Evolutionary conservation across 1,140 invertebrate genomes (phyloP), one percentile per base, ranked within the genome.

Genomic region (Camponotus floridanus): DNA sequence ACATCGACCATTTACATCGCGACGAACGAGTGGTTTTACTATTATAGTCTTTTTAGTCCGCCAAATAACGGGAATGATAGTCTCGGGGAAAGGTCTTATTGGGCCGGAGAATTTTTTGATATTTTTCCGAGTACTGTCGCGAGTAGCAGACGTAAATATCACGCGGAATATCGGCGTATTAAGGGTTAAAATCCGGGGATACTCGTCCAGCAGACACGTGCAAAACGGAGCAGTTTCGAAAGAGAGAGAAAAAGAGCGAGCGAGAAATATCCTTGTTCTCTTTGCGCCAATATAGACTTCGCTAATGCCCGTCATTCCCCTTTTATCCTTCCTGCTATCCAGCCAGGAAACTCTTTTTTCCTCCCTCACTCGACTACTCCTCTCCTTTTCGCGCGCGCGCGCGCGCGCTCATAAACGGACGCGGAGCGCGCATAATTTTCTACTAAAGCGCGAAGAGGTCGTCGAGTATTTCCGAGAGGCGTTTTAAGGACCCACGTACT

Each of bases 371-470:
- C 61, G 21, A 64, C 36, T 55, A 84, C 87, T 87, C 90, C 86
- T 51, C 48, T 51, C 48, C 18, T 18, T 51, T 15, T 51, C n/a
- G n/a, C 45, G 11, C 45, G 13, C 13, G 4, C 87, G 6, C 39
- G 86, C 91, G 65, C 87, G 31, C 78, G 87, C 91, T 94, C 94
- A 92, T 94, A 94, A 94, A 94, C 92, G 93, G 92, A 94, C 92
- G 92, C 90, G 91, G 92, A 92, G 90, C 91, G 92, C 93, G 92
- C 91, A 94, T 94, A 93, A 94, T 94, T 94, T 91, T 91, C 91
- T 89, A 92, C 93, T 94, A 94, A 94, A 94, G 93, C 92, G 92
- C 91, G 85, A 94, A 93, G 92, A 92, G 93, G 91, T 94, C 92
- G 92, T 94, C 85, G 65, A 81, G 76, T 78, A 64, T 79, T 86